phyloP scores from a whole-genome alignment of 2,888 invertebrate species.

The Drosophila ustulata region DNA sequence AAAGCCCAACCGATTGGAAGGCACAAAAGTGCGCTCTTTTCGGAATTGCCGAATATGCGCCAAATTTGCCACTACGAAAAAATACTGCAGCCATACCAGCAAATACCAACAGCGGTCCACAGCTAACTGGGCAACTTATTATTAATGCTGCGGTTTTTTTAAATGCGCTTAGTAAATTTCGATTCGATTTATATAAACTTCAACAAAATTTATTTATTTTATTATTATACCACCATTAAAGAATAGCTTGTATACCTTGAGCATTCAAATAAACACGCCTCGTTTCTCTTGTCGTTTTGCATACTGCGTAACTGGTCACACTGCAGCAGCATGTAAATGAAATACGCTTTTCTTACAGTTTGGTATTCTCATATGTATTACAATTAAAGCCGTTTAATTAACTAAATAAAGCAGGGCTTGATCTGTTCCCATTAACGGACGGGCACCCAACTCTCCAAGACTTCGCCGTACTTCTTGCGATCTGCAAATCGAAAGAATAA shows the following conservation, averaged over 20 bases:
- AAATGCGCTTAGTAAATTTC: too few relatives aligned
- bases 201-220: too few relatives aligned
- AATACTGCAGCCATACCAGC: constrained; percentile 18
- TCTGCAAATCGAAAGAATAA: constrained; percentile 84
- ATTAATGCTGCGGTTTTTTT: neutral
- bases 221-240: neutral
- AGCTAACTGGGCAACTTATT: too few relatives aligned
- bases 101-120: neutral
- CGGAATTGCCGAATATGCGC: constrained; percentile 16
- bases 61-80: constrained; percentile 4
- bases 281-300: neutral
- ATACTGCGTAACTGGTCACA: constrained; percentile 20
- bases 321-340: neutral
- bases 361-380: constrained; percentile 56
- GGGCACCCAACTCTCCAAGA: constrained; percentile 89
- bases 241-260: too few relatives aligned
- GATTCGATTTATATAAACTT: too few relatives aligned
- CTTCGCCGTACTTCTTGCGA: constrained; percentile 87
- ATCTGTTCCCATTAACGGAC: constrained; percentile 86
- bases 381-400: constrained; percentile 71
- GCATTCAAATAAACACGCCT: constrained; percentile 16
- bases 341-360: constrained; percentile 5
- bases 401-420: constrained; percentile 50
- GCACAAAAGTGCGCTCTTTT: constrained; percentile 12
- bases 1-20: constrained; percentile 17